These are phyloP conservation scores for Notolepis coatsorum DNA, from an alignment of 2,797 vertebrate species.

Conservation along the genomic window DNA sequence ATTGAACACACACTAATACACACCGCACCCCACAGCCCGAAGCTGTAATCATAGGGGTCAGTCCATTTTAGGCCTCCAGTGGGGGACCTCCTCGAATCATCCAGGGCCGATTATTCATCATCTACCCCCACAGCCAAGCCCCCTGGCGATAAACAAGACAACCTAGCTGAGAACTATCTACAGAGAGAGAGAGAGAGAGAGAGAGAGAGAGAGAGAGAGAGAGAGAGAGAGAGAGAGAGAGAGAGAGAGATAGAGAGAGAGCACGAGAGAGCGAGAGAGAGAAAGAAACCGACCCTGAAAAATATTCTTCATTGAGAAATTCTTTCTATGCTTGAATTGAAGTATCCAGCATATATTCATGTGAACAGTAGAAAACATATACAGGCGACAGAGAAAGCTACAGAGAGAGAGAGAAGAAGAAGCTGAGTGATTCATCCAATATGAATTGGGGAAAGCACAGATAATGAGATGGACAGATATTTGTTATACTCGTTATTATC, in stretches of 20 bases:
- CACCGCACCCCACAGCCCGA: slow-evolving; percentile 17
- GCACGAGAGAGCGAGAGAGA: slow-evolving; percentile 11
- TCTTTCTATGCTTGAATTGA: too few species aligned
- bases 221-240: slow-evolving; percentile 6
- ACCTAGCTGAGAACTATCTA: slow-evolving; percentile 3
- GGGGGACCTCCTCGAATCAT: slow-evolving; percentile 37
- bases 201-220: not conserved
- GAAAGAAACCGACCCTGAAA: too few species aligned
- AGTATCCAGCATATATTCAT: too few species aligned
- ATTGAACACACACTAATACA: slow-evolving; percentile 19
- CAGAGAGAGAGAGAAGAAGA: too few species aligned
- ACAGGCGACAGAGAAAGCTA: too few species aligned
- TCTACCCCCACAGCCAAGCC: not conserved
- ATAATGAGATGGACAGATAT: too few species aligned
- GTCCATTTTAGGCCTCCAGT: not conserved
- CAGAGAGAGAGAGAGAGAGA: not conserved
- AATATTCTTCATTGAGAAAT: too few species aligned
- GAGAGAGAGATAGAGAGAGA: slow-evolving; percentile 14
- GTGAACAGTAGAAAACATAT: too few species aligned
- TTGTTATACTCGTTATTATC: too few species aligned
- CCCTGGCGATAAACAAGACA: slow-evolving; percentile 1
- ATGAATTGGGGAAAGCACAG: too few species aligned
- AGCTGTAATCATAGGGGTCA: slow-evolving; percentile 46
- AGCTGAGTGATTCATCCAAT: too few species aligned
- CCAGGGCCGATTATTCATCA: slow-evolving; percentile 7